A percentile compares a stretch with the other conserved stretches of the same genome.
Evolutionary conservation across 2,113 vertebrate genomes (phyloP).

Genomic region (Gambusia affinis): DNA sequence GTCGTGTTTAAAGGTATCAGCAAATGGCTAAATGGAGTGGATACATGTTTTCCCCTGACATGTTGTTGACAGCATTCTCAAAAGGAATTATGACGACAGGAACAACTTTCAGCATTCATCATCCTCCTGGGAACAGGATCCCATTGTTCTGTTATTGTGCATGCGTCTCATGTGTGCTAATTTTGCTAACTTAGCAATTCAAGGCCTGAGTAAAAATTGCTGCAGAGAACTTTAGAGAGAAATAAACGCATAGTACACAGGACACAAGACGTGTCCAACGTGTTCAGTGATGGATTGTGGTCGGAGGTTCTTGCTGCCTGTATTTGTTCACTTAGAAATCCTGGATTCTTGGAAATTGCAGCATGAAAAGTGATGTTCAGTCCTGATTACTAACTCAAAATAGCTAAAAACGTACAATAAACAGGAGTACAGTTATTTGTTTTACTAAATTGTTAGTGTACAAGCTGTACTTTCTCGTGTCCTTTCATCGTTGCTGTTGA

Average conservation of each 20-base stretch:
- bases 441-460: background rate
- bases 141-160: no score
- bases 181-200: background rate
- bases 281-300: background rate
- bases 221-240: background rate
- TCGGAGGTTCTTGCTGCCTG: background rate
- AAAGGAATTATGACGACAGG: background rate
- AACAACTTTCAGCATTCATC: background rate
- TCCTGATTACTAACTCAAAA: background rate
- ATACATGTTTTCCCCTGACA: no score
- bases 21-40: no score
- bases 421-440: background rate
- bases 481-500: slow-evolving; percentile 17
- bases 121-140: background rate
- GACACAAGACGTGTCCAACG: background rate
- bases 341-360: background rate
- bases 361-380: background rate
- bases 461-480: background rate
- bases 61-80: no score
- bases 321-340: background rate
- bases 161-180: no score
- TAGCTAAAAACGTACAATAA: background rate
- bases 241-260: background rate
- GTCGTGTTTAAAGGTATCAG: no score
- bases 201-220: background rate